Base-by-base conservation (phyloP, 2,888 invertebrate genomes). In the Ormyrus pomaceus region DNA sequence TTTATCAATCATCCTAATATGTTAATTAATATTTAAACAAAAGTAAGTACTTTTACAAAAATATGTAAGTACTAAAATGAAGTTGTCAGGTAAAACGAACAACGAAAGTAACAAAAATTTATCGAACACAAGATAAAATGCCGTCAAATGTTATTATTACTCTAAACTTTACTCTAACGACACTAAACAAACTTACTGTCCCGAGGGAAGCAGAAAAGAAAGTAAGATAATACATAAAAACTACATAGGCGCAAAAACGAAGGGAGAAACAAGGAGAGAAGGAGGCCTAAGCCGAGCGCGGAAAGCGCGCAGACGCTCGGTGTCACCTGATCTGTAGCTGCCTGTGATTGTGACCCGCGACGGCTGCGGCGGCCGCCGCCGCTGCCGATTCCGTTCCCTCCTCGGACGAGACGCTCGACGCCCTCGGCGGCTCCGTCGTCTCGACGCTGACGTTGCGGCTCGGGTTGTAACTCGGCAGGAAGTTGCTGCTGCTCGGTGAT, bases 391-490 rank as follows among this genome's bases (percentile, higher is more conserved):
- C 90, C 46, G 85, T 85, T 46, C 91, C 89, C 83, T 91, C 90
- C 82, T 91, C 90, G 11, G 91, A 91, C 56, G 91, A 91, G 58
- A 91, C 88, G 88, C 92, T 88, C 86, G 91, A 91, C 83, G 89
- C 91, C 81, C 89, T 87, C 53, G 92, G 86, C 87, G 91, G 86
- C 88, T 90, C 89, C 82, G 86, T 88, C 79, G 90, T 92, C 86
- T 93, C 91, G 45, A 91, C 88, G 84, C 91, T 91, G 50, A 91
- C 88, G 81, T 90, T 90, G 82, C 90, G 86, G 79, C 90, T 90
- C 0, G 87, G 83, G 77, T 89, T 90, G 83, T 90, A 90, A 82
- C 89, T 89, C 51, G 89, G 89, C 58, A 89, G 73, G 82, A 89
- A 90, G 77, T 86, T 90, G 77, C 88, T 89, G 81, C 90, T 89